phyloP scores from a whole-genome alignment of 2,797 vertebrate genomes.

The Gymnothorax reevesii region DNA sequence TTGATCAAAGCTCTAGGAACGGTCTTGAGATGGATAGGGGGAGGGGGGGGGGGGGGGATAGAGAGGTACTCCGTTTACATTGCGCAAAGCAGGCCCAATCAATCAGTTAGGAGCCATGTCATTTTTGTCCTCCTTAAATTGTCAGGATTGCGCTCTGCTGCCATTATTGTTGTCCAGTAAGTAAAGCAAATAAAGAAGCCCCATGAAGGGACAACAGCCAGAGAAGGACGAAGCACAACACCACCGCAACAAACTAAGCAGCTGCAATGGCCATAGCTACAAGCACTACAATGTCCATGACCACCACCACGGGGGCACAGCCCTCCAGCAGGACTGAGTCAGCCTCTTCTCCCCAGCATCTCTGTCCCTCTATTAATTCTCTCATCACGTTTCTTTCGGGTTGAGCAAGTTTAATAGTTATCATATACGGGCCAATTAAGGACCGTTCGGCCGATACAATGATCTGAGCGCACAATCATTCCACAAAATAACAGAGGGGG shows the following conservation, averaged over 20 bases:
- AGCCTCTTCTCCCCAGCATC: conserved; percentile 6
- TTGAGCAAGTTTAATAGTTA: conserved; percentile 74
- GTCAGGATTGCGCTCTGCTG: background rate
- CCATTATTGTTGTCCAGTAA: background rate
- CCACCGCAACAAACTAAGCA: background rate
- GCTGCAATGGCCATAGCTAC: background rate
- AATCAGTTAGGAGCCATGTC: conserved; percentile 1
- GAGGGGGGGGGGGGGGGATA: background rate
- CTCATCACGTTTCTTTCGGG: conserved; percentile 71
- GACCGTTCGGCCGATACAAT: conserved; percentile 68
- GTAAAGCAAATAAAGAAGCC: conserved; percentile 13
- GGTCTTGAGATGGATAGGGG: background rate
- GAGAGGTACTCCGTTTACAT: background rate
- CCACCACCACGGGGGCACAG: background rate
- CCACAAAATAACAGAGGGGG: conserved; percentile 38
- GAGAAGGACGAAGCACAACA: background rate
- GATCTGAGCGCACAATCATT: conserved; percentile 65
- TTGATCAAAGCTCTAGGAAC: conserved; percentile 17
- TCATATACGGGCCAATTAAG: conserved; percentile 73
- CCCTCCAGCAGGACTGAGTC: conserved; percentile 7
- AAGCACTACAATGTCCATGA: background rate
- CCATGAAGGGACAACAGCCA: background rate
- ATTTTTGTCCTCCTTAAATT: background rate
- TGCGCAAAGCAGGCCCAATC: background rate
- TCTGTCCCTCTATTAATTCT: conserved; percentile 57